phyloP scores from a whole-genome alignment of 2,113 vertebrate species.

The Podiceps cristatus region DNA sequence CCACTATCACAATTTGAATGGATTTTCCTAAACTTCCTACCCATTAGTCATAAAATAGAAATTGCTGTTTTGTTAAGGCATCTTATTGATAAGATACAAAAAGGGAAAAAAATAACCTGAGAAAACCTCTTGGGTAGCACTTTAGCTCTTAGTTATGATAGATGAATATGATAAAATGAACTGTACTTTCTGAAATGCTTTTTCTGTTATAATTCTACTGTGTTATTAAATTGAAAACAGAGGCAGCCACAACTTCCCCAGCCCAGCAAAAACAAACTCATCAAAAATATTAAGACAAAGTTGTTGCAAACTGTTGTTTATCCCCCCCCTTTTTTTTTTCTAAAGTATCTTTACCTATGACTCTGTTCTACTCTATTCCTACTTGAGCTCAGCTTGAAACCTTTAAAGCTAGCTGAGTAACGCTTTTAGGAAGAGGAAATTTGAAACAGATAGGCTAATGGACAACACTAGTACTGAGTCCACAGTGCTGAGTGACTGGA shows the following conservation, averaged over 20 bases:
- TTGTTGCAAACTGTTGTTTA: not conserved
- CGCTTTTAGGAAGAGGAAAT: not conserved
- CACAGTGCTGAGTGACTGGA: not conserved
- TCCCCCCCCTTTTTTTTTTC: accelerated
- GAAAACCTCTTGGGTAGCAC: not conserved
- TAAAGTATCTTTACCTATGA: not conserved
- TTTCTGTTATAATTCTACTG: not conserved
- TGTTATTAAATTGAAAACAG: not conserved
- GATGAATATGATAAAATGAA: not conserved
- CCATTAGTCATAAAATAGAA: not conserved
- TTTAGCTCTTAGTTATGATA: not conserved
- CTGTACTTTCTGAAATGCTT: not conserved
- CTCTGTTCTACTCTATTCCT: no score
- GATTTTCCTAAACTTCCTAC: not conserved
- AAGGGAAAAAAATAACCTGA: not conserved
- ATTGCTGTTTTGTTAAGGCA: not conserved
- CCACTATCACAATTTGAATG: not conserved
- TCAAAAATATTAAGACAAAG: not conserved
- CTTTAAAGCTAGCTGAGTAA: not conserved
- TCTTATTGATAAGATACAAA: not conserved
- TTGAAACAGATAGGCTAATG: not conserved
- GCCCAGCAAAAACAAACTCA: not conserved
- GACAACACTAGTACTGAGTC: not conserved
- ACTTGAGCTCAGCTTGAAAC: no score
- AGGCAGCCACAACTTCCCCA: not conserved